Percentiles rank a stretch among this genome's conserved stretches.
These are phyloP conservation scores for Catalaphyllia jardinei DNA, from an alignment of 64 coral and sea anemone species.

Conservation along the genomic window DNA sequence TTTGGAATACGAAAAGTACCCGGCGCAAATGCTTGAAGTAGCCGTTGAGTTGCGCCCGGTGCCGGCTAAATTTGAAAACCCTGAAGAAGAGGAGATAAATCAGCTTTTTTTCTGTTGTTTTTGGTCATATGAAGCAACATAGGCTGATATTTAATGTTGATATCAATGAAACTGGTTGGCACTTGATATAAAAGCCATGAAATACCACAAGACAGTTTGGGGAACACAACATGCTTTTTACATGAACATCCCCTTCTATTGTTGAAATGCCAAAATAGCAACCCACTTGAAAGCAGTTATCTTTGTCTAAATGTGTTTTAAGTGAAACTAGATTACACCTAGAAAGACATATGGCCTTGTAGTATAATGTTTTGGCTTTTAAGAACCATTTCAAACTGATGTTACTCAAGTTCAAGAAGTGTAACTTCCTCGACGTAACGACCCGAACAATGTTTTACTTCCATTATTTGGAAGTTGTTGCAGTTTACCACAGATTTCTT, in stretches of 20 bases:
- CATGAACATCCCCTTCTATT: slow-evolving; percentile 9
- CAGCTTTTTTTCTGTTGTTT: too few relatives aligned
- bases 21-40: too few relatives aligned
- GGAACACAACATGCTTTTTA: neutral
- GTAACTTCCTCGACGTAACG: neutral
- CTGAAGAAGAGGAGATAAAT: too few relatives aligned
- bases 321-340: neutral
- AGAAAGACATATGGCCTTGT: slow-evolving; percentile 10
- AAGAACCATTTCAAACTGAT: neutral
- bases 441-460: neutral
- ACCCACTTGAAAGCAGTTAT: slow-evolving; percentile 19
- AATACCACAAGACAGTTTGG: too few relatives aligned
- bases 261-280: slow-evolving; percentile 5
- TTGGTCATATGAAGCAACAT: too few relatives aligned
- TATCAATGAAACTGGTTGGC: too few relatives aligned
- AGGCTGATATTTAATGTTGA: too few relatives aligned
- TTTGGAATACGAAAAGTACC: too few relatives aligned
- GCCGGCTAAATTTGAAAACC: too few relatives aligned
- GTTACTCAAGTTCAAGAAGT: slow-evolving; percentile 7
- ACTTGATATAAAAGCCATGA: too few relatives aligned
- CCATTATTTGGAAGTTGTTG: slow-evolving; percentile 7
- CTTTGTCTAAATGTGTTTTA: slow-evolving; percentile 6
- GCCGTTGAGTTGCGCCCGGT: too few relatives aligned
- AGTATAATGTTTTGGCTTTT: slow-evolving; percentile 24
- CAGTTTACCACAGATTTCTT: slow-evolving; percentile 14